Evolutionary conservation across 2,797 vertebrate genomes (phyloP).

Genomic region (Sebastiscus tertius): DNA sequence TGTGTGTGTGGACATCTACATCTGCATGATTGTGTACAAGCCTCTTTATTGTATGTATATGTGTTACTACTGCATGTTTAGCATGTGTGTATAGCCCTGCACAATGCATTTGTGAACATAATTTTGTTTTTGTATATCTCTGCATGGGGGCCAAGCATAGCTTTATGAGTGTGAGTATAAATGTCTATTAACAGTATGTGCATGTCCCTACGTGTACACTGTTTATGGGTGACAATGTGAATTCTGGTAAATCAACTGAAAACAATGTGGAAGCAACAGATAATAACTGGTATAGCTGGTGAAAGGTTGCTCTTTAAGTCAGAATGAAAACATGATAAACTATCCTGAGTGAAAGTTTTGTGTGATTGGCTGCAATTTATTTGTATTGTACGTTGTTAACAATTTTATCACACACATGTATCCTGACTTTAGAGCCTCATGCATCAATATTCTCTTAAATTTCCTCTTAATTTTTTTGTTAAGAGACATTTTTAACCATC

Average conservation of each 20-base stretch:
- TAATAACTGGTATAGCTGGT: no score
- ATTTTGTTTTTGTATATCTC: not conserved
- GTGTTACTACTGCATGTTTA: not conserved
- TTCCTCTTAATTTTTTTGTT: no score
- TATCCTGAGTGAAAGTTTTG: not conserved
- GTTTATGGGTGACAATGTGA: no score
- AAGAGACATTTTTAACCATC: no score
- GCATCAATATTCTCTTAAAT: not conserved
- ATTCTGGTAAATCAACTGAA: no score
- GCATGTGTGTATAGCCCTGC: not conserved
- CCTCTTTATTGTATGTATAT: not conserved
- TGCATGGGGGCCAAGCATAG: not conserved
- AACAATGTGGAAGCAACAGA: no score
- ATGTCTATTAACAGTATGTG: no score
- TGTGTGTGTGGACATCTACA: slow-evolving; percentile 20
- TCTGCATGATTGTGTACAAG: slow-evolving; percentile 29
- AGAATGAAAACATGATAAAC: not conserved
- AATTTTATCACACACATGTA: not conserved
- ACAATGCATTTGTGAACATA: not conserved
- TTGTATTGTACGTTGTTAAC: not conserved
- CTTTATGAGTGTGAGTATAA: not conserved
- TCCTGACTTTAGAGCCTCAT: not conserved
- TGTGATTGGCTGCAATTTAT: not conserved
- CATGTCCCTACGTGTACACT: no score
- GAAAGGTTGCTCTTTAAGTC: no score